Conservation (phyloP, 2,113 vertebrate species). For the Vicugna pacos region DNA sequence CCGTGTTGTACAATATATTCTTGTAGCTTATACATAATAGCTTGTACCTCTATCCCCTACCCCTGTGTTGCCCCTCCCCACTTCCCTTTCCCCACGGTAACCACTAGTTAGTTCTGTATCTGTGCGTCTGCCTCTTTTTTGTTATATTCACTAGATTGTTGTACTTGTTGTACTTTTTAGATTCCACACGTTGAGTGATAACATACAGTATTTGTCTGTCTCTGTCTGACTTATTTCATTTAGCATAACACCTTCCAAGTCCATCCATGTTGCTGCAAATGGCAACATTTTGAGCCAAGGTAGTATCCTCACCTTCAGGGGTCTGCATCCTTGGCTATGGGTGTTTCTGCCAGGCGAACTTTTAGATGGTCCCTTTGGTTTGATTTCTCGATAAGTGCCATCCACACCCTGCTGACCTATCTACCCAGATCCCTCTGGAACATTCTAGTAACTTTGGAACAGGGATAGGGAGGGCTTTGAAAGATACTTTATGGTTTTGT, state of each 20-base stretch:
- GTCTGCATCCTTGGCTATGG: neutral
- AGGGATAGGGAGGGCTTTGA: too few species aligned
- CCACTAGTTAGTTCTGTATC: neutral
- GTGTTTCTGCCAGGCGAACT: neutral
- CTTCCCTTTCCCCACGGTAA: neutral
- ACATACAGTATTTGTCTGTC: neutral
- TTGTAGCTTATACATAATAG: neutral
- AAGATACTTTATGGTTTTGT: neutral
- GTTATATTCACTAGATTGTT: neutral
- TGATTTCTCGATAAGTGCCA: neutral
- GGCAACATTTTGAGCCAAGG: neutral
- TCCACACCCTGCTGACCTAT: neutral
- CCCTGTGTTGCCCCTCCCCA: neutral
- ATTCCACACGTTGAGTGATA: neutral
- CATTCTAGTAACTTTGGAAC: neutral
- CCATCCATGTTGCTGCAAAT: neutral
- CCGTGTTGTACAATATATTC: neutral
- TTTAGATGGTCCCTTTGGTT: neutral
- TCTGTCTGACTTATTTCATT: neutral
- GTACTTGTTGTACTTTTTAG: neutral
- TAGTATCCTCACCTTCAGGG: too few species aligned
- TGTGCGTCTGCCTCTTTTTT: neutral
- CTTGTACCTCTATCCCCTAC: neutral
- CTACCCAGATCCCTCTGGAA: neutral
- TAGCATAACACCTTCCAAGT: neutral